Percentiles rank a stretch among this genome's conserved stretches.
Evolutionary conservation across 1,140 invertebrate genomes (phyloP).

Genomic region (Panagrolaimus sp.): DNA sequence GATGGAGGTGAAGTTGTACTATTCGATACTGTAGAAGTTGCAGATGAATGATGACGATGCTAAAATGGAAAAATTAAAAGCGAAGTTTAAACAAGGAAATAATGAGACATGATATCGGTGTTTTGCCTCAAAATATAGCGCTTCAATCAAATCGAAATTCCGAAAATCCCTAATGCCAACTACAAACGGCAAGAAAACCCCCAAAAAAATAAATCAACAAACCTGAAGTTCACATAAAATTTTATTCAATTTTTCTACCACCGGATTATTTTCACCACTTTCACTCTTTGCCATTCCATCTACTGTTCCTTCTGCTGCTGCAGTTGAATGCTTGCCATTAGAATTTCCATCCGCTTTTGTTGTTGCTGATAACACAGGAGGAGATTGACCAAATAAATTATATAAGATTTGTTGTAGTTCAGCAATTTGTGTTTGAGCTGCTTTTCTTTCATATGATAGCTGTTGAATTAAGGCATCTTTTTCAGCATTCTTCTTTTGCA

Average conservation of each 20-base stretch:
- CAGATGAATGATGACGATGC: not conserved
- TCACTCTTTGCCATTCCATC: not conserved
- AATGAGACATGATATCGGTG: too few species aligned
- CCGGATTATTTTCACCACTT: not conserved
- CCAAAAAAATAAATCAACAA: not conserved
- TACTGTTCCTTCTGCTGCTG: too few species aligned
- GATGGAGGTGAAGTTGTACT: not conserved
- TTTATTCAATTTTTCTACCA: not conserved
- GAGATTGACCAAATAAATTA: not conserved
- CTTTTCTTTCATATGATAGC: not conserved
- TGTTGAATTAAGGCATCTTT: conserved; percentile 24
- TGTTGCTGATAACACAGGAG: not conserved
- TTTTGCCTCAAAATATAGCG: too few species aligned
- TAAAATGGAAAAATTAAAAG: not conserved
- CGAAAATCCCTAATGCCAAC: too few species aligned
- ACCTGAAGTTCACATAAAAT: conserved; percentile 3
- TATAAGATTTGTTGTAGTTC: conserved; percentile 4
- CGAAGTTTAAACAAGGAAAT: too few species aligned
- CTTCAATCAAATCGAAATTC: too few species aligned
- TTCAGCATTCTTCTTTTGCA: conserved; percentile 41
- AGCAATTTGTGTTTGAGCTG: not conserved
- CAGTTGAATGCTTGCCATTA: not conserved
- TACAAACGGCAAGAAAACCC: too few species aligned
- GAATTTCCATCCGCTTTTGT: not conserved
- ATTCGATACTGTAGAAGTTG: not conserved